Conservation (phyloP, 2,888 invertebrate genomes). For the Achlya flavicornis region DNA sequence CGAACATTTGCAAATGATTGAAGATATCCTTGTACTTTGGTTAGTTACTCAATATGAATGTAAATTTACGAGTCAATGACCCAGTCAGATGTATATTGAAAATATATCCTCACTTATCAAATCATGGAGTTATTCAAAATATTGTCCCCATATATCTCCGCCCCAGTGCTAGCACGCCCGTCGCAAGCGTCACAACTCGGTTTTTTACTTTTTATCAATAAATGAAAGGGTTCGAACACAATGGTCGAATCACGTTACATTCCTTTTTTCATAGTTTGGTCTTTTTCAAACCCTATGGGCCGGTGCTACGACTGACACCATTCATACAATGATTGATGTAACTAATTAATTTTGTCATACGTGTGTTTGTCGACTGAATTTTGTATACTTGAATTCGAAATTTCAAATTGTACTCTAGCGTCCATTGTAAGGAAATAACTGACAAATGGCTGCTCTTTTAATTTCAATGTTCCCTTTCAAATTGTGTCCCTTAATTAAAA, state of each 20-base stretch:
- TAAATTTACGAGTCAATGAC: conserved; percentile 19
- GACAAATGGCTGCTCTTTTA: conserved; percentile 59
- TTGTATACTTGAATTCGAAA: conserved; percentile 67
- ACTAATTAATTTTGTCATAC: conserved; percentile 81
- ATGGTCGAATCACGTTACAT: conserved; percentile 77
- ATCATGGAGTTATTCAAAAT: conserved; percentile 63
- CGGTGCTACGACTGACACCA: conserved; percentile 64
- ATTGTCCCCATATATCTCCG: conserved; percentile 68
- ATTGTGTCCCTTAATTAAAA: conserved; percentile 18
- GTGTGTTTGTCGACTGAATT: conserved; percentile 59
- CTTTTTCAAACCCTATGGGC: conserved; percentile 73
- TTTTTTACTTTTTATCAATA: conserved; percentile 31
- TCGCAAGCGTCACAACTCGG: conserved; percentile 57
- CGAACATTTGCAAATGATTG: neutral
- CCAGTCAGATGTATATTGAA: conserved; percentile 26
- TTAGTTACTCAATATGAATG: conserved; percentile 13
- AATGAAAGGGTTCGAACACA: conserved; percentile 71
- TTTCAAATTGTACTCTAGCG: conserved; percentile 54
- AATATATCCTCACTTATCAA: conserved; percentile 48
- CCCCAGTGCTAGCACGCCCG: conserved; percentile 60
- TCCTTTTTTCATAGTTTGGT: conserved; percentile 64
- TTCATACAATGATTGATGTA: conserved; percentile 79
- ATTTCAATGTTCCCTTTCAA: conserved; percentile 38
- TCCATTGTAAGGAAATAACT: conserved; percentile 47
- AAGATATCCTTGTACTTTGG: neutral